A percentile compares a stretch with the other conserved stretches of the same genome.
phyloP scores from a whole-genome alignment of 2,113 vertebrate genomes.

The Equus przewalskii region DNA sequence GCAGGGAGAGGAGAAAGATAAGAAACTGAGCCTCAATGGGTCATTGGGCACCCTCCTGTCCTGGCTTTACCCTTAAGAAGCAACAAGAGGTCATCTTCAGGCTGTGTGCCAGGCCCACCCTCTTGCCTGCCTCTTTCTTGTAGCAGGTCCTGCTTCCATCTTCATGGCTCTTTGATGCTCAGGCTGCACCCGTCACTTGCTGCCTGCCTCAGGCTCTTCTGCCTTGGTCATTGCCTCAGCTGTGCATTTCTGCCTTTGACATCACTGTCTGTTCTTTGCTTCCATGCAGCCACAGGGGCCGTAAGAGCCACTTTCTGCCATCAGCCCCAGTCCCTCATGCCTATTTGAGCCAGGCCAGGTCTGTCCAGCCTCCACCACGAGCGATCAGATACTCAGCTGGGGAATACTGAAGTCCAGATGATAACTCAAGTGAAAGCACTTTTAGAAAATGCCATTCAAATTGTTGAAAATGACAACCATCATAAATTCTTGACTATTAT shows the following conservation, averaged over 20 bases:
- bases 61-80: background rate
- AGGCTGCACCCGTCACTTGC: background rate
- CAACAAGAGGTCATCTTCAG: background rate
- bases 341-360: background rate
- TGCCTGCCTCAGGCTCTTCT: background rate
- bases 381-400: background rate
- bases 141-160: background rate
- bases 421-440: background rate
- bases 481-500: conserved; percentile 31
- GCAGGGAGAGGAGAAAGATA: background rate
- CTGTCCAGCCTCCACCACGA: background rate
- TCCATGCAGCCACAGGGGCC: background rate
- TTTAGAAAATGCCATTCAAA: conserved; percentile 39
- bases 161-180: background rate
- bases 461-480: conserved; percentile 44
- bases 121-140: background rate
- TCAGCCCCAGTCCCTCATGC: background rate
- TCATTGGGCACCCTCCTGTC: background rate
- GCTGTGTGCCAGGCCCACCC: background rate
- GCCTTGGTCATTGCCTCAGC: background rate
- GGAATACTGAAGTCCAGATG: background rate
- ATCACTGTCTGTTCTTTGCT: background rate
- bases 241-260: background rate
- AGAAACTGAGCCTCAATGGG: background rate
- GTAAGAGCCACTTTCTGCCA: background rate